phyloP scores from a whole-genome alignment of 2,888 invertebrate species.

The Agapetus fuscipes region DNA sequence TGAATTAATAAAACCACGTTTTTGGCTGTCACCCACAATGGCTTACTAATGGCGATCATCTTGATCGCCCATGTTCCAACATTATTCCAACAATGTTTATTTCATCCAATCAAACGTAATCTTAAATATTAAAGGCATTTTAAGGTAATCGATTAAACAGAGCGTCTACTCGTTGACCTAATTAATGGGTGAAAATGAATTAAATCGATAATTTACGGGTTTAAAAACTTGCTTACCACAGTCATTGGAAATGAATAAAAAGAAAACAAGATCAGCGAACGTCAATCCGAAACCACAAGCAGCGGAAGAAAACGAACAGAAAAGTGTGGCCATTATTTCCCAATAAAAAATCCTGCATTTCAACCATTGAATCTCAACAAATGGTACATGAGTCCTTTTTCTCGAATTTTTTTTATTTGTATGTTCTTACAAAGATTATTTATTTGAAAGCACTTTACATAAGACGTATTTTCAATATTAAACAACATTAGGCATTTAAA shows the following conservation, averaged over 20 bases:
- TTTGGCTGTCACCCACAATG: slow-evolving; percentile 19
- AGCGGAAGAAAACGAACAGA: too few relatives aligned
- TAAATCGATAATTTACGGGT: slow-evolving; percentile 15
- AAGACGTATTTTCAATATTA: too few relatives aligned
- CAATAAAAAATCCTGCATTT: too few relatives aligned
- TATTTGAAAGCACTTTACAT: too few relatives aligned
- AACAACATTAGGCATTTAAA: too few relatives aligned
- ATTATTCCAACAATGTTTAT: too few relatives aligned
- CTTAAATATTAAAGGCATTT: neutral
- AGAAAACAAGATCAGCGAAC: slow-evolving; percentile 16
- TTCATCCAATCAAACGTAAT: neutral
- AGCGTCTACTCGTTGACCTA: slow-evolving; percentile 9
- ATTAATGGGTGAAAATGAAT: slow-evolving; percentile 2
- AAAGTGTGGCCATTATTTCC: too few relatives aligned
- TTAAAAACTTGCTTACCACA: slow-evolving; percentile 10
- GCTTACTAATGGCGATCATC: slow-evolving; percentile 19
- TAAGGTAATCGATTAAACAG: too few relatives aligned
- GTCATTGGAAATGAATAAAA: slow-evolving; percentile 15
- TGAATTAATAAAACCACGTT: slow-evolving; percentile 16
- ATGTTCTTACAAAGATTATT: too few relatives aligned
- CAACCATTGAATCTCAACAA: too few relatives aligned
- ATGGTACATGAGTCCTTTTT: too few relatives aligned
- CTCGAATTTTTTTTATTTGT: too few relatives aligned
- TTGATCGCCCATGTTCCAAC: slow-evolving; percentile 4
- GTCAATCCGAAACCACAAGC: slow-evolving; percentile 13